Conservation (phyloP, 2,113 vertebrate genomes). For the Recurvirostra avosetta region DNA sequence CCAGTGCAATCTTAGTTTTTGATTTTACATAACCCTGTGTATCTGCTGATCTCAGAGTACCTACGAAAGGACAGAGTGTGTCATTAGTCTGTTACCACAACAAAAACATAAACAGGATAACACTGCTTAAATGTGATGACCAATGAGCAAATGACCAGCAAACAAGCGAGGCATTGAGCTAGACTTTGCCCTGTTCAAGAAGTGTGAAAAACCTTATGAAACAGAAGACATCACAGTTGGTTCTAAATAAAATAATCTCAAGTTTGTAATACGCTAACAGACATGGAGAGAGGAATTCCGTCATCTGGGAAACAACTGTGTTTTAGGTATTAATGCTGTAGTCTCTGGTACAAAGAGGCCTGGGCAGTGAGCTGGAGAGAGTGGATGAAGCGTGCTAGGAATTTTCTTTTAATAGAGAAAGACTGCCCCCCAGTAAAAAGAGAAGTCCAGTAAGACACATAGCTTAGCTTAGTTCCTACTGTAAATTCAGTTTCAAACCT, state of each 20-base stretch:
- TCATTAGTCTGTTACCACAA: neutral
- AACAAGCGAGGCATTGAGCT: neutral
- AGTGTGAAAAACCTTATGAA: neutral
- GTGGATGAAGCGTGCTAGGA: neutral
- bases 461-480: neutral
- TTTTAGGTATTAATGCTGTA: neutral
- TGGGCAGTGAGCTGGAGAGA: neutral
- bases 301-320: neutral
- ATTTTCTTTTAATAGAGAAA: neutral
- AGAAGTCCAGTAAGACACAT: neutral
- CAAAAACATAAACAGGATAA: neutral
- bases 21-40: neutral
- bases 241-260: neutral
- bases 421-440: neutral
- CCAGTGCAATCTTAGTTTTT: neutral
- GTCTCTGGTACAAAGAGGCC: neutral
- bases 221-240: neutral
- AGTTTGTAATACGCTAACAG: neutral
- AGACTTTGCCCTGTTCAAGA: neutral
- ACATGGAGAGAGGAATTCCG: neutral
- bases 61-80: neutral
- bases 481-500: constrained; percentile 21
- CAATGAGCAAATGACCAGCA: fast-evolving
- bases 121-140: neutral
- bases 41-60: neutral